These are phyloP conservation scores for Acleris holmiana DNA, from an alignment of 2,888 invertebrate species.

Conservation along the genomic window DNA sequence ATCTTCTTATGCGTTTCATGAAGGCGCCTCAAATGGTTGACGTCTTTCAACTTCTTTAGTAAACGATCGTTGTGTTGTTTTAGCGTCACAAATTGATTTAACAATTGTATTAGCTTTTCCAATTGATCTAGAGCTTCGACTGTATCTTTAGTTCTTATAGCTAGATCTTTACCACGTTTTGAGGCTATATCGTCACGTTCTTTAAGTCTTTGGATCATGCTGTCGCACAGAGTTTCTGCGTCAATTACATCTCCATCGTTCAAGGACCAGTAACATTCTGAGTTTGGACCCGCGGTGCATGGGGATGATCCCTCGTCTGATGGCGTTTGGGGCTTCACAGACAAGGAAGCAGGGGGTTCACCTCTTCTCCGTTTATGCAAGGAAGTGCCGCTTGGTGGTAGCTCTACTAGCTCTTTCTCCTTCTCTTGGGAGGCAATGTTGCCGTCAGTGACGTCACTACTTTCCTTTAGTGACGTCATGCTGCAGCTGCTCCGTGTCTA, in stretches of 20 bases:
- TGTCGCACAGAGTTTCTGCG: conserved; percentile 68
- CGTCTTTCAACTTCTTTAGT: conserved; percentile 87
- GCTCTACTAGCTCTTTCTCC: conserved; percentile 60
- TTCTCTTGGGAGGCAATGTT: conserved; percentile 47
- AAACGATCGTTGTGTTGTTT: conserved; percentile 89
- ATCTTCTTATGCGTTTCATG: conserved; percentile 85
- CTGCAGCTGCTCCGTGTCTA: conserved; percentile 55
- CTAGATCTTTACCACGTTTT: conserved; percentile 81
- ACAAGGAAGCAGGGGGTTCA: conserved; percentile 71
- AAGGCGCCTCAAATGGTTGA: conserved; percentile 88
- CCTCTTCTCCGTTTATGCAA: conserved; percentile 75
- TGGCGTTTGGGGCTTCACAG: conserved; percentile 70
- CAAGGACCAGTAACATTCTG: conserved; percentile 64
- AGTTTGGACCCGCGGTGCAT: conserved; percentile 68
- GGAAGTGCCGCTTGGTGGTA: conserved; percentile 74
- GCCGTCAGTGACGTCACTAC: conserved; percentile 61
- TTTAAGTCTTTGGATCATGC: conserved; percentile 71
- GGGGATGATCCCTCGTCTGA: conserved; percentile 78
- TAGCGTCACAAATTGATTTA: conserved; percentile 90
- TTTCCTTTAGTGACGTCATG: conserved; percentile 73
- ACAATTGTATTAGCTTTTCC: conserved; percentile 89
- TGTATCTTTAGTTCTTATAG: conserved; percentile 83
- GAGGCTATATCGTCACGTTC: conserved; percentile 75
- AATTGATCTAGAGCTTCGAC: conserved; percentile 90
- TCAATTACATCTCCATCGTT: conserved; percentile 62